Conservation (phyloP, 2,888 invertebrate genomes). For the Drosophila greeni region DNA sequence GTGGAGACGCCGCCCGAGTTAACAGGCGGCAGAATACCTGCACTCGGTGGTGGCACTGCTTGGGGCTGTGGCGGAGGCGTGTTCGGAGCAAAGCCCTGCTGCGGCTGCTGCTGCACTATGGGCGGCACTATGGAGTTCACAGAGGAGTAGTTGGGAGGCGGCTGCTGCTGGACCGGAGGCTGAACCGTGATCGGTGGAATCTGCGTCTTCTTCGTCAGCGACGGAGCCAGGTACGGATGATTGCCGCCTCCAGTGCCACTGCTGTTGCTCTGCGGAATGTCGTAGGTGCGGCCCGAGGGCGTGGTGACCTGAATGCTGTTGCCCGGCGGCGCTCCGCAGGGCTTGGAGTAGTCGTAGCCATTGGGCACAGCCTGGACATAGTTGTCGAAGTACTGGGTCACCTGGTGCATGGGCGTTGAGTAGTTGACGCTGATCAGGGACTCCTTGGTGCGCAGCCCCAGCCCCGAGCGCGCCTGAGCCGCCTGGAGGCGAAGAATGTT, state of each 20-base stretch:
- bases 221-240: constrained; percentile 76
- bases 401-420: constrained; percentile 68
- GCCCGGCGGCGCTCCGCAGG: constrained; percentile 53
- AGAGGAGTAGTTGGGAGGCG: constrained; percentile 49
- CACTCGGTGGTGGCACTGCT: constrained; percentile 9
- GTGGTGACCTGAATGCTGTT: constrained; percentile 72
- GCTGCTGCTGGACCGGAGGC: constrained; percentile 40
- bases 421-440: constrained; percentile 69
- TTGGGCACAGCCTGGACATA: constrained; percentile 65
- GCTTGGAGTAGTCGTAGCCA: constrained; percentile 70
- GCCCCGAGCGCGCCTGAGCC: constrained; percentile 25
- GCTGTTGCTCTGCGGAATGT: constrained; percentile 72
- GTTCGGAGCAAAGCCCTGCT: constrained; percentile 13
- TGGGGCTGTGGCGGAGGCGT: constrained; percentile 30
- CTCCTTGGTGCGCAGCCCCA: constrained; percentile 52
- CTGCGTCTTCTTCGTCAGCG: constrained; percentile 66
- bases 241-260: constrained; percentile 62
- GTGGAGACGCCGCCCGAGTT: constrained; percentile 52
- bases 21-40: constrained; percentile 8
- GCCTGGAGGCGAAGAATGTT: constrained; percentile 64
- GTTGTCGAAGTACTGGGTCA: constrained; percentile 70
- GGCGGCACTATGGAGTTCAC: constrained; percentile 58
- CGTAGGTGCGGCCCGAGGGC: constrained; percentile 73
- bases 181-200: constrained; percentile 41
- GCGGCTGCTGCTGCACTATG: constrained; percentile 32